Base-by-base conservation (phyloP, 1,140 invertebrate species). In the Prorops nasuta region DNA sequence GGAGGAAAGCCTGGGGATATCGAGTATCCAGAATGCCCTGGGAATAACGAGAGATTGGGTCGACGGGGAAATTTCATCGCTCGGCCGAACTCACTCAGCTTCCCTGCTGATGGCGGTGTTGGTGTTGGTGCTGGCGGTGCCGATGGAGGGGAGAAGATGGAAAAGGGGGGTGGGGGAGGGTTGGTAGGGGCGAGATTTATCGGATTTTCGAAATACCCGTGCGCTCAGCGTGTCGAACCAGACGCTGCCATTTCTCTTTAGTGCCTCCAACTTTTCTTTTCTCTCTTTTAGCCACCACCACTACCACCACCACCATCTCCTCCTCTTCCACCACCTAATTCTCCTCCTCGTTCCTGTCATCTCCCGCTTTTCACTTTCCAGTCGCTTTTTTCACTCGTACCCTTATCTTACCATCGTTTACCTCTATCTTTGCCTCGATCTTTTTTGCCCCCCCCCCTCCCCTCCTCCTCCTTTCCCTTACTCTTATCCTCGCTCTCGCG, bases 131-230 rank as follows among this genome's bases (percentile, higher is more conserved):
- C n/a, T n/a, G n/a, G n/a, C n/a, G n/a, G n/a, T n/a, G n/a, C n/a
- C n/a, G 21, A 31, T 16, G 17, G 12, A 14, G 16, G 6, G 21
- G 9, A 4, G 6, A 35, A 24, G 37, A 34, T 15, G 10, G 15
- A 8, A 24, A 32, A 44, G 28, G 19, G 8, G 18, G 20, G 19
- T 10, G 10, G 12, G 9, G 15, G 24, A 3, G 16, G 21, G 16
- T 32, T 22, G 28, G 46, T 32, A 47, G 32, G 38, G 49, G 44
- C 39, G 60, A 63, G 54, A 67, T 65, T 62, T 64, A 66, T 65
- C 60, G 63, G 55, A 65, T 66, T 66, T 66, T 65, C 55, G 53
- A 63, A 66, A 65, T 61, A 63, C 61, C 56, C 55, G 49, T 51
- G 59, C 49, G 54, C 58, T 60, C 57, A 32, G 49, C 58, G 37